Base-by-base conservation (phyloP, 30 jellyfish, hydroid and myxozoan species). In the Pelagia noctiluca region DNA sequence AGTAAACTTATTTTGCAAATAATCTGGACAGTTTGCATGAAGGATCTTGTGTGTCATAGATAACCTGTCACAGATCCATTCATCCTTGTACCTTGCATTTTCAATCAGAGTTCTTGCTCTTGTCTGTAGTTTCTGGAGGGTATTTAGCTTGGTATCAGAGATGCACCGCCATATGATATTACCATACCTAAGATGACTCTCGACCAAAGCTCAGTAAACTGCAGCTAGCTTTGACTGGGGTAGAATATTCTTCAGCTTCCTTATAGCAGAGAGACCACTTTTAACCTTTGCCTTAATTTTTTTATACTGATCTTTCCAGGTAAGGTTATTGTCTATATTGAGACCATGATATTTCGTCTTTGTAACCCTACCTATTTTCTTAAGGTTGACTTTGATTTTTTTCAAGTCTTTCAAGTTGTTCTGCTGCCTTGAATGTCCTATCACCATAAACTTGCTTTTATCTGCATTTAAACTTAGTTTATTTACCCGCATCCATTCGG, bases 211-310 rank as follows among this genome's bases (percentile, higher is more conserved):
- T 42, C 16, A 16, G 12, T 42, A 42, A 16, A 42, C 81, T 26
- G 81, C 81, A 28, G 63, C 63, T 68, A 30, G 81, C 81, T 68
- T 68, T 68, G 81, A 68, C 81, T 68, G 81, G 63, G 61, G 61
- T 10, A 63, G 76, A 63, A 63, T 63, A 24, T 63, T 48, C 50
- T 63, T 63, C 50, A 63, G 76, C 76, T 24, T 63, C 76, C 52
- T 29, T 23, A 63, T 18, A 3, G 57, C 36, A 63, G 69, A 53
- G 42, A 63, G 46, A 35, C 76, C 76, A 63, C 42, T 22, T 63
- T 63, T 63, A 4, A 63, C 64, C 81, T 68, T 68, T 11, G 65
- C 4, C 35, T 68, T 32, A 30, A 68, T 63, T 68, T 2, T 32
- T 35, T 68, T 63, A 63, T 0, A 63, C 33, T 63, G 76, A 63